Percentiles rank a stretch among this genome's conserved stretches.
Conservation (phyloP, 2,797 vertebrate genomes). For the Leptatherina wallacei region DNA sequence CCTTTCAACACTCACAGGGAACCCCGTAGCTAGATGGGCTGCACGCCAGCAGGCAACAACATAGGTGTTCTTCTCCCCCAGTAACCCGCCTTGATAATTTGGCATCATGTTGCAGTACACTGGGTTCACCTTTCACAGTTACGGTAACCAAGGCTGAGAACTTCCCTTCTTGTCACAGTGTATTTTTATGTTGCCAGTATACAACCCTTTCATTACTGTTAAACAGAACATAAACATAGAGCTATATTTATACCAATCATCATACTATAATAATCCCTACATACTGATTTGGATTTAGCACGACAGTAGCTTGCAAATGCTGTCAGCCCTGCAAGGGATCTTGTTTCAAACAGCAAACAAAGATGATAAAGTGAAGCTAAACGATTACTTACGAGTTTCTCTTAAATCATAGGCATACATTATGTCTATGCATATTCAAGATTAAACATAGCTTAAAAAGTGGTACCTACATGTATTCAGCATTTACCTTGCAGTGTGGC, state of each 20-base stretch:
- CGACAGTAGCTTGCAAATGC: neutral
- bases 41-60: slow-evolving; percentile 66
- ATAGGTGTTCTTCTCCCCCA: slow-evolving; percentile 64
- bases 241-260: neutral
- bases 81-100: slow-evolving; percentile 56
- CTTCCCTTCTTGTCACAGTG: slow-evolving; percentile 61
- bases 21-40: slow-evolving; percentile 58
- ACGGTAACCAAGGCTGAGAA: slow-evolving; percentile 78
- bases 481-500: slow-evolving; percentile 1
- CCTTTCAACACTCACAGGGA: slow-evolving; percentile 59
- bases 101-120: slow-evolving; percentile 65
- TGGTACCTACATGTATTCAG: slow-evolving; percentile 8
- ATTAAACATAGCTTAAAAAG: too few species aligned
- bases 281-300: neutral
- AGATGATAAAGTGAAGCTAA: too few species aligned
- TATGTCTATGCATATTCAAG: too few species aligned
- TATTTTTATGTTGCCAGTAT: slow-evolving; percentile 22
- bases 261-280: neutral
- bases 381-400: too few species aligned
- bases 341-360: neutral
- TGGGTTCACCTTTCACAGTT: slow-evolving; percentile 72
- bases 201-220: slow-evolving; percentile 29
- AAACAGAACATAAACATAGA: slow-evolving; percentile 23
- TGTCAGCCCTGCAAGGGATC: too few species aligned
- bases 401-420: too few species aligned